Evolutionary conservation across 2,797 vertebrate species (phyloP).

Genomic region (Halcyon leucocephala): DNA sequence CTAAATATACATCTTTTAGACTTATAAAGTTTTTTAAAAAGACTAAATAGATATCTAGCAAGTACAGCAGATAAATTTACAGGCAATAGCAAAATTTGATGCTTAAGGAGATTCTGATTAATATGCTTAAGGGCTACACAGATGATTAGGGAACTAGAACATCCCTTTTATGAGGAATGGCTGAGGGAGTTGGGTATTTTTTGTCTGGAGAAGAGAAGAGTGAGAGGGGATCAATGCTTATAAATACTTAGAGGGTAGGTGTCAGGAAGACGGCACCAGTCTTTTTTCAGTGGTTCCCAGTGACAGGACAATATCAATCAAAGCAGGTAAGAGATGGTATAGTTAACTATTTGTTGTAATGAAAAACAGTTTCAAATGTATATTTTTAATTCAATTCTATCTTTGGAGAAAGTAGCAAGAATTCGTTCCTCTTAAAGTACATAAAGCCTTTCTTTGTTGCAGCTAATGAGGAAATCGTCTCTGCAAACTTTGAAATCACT

Average conservation of each 20-base stretch:
- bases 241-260: too few relatives aligned
- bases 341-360: background rate
- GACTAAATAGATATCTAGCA: background rate
- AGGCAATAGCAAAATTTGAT: background rate
- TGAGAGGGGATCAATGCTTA: too few relatives aligned
- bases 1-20: background rate
- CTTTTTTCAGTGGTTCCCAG: too few relatives aligned
- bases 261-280: too few relatives aligned
- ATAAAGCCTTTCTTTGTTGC: background rate
- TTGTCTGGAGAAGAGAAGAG: too few relatives aligned
- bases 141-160: too few relatives aligned
- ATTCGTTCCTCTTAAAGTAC: background rate
- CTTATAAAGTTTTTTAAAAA: background rate
- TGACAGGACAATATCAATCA: background rate
- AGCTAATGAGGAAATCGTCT: background rate
- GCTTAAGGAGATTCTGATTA: background rate
- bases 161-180: too few relatives aligned
- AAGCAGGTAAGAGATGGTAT: constrained; percentile 75
- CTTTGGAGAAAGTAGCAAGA: background rate
- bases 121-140: background rate
- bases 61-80: background rate
- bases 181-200: too few relatives aligned
- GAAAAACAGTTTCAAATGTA: background rate
- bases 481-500: background rate
- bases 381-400: background rate